Evolutionary conservation across 2,888 invertebrate genomes (phyloP), one percentile per base, ranked within the genome.

Genomic region (Sycophila texana): DNA sequence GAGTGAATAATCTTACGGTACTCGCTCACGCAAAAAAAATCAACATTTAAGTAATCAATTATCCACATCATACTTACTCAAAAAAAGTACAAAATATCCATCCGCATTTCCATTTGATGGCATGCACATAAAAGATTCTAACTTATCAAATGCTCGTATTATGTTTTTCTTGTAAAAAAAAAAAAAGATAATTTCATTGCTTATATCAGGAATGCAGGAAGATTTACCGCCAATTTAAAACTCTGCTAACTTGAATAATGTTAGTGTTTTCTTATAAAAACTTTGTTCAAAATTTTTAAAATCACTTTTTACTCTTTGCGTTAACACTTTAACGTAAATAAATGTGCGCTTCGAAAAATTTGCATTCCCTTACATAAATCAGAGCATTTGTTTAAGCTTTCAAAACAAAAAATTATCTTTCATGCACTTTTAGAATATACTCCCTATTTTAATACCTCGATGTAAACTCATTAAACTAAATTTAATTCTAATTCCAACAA

Each of bases 31-130:
- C 63, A 18, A 60, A 20, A 18, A 66, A 74, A 67, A 77, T 51
- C 10, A 79, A 75, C 60, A 65, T 57, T 55, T 53, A 47, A 47
- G 47, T 49, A 61, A 58, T 75, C n/a, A 30, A 75, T 61, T 14
- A 66, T 72, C 71, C 20, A 55, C 57, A 74, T 77, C n/a, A 81
- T 81, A 81, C 77, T 81, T 81, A 77, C 77, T 74, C 18, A 74
- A 55, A 70, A 70, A 68, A 76, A 77, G 58, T 74, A 74, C 77
- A 74, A 77, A 72, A 67, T 63, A 74, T 74, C 39, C 58, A n/a
- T 73, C 66, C 49, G 30, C 65, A 66, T 67, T 71, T 74, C 61
- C 71, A 67, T 74, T 71, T 71, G 74, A 77, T 71, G 61, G 77
- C 71, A 74, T 81, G 74, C 61, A 57, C 57, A 81, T 74, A 81